Percentiles rank a stretch among this genome's conserved stretches.
These are phyloP conservation scores for Troglohyphantes excavatus DNA, from an alignment of 2,888 invertebrate genomes.

Conservation along the genomic window DNA sequence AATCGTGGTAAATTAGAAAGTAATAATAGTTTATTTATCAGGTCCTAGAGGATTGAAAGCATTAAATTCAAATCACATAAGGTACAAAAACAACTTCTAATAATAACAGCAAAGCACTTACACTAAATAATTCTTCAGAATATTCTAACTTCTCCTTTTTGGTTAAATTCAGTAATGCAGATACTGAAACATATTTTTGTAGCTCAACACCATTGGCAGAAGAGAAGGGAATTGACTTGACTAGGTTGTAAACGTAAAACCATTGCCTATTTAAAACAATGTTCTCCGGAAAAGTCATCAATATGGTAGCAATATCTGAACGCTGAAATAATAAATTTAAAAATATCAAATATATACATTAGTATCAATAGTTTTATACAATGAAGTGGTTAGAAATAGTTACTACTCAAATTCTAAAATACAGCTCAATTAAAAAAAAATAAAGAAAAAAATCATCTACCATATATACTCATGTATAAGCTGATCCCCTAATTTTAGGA, in stretches of 20 bases:
- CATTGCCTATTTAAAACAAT: not conserved
- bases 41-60: too few relatives aligned
- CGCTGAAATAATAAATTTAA: not conserved
- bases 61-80: too few relatives aligned
- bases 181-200: not conserved
- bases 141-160: not conserved
- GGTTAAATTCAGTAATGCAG: not conserved
- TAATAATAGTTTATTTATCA: too few relatives aligned
- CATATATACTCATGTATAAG: too few relatives aligned
- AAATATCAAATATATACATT: too few relatives aligned
- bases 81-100: not conserved
- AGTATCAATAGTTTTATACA: too few relatives aligned
- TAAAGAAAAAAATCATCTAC: too few relatives aligned
- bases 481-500: too few relatives aligned
- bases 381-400: too few relatives aligned
- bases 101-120: not conserved
- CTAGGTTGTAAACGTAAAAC: not conserved
- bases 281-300: not conserved
- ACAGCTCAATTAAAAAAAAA: too few relatives aligned
- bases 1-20: too few relatives aligned
- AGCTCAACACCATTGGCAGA: not conserved
- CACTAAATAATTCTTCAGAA: constrained; percentile 1
- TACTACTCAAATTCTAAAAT: too few relatives aligned
- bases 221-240: not conserved
- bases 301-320: not conserved